Conservation (phyloP, 2,888 invertebrate species). For the Ophonus ardosiacus region DNA sequence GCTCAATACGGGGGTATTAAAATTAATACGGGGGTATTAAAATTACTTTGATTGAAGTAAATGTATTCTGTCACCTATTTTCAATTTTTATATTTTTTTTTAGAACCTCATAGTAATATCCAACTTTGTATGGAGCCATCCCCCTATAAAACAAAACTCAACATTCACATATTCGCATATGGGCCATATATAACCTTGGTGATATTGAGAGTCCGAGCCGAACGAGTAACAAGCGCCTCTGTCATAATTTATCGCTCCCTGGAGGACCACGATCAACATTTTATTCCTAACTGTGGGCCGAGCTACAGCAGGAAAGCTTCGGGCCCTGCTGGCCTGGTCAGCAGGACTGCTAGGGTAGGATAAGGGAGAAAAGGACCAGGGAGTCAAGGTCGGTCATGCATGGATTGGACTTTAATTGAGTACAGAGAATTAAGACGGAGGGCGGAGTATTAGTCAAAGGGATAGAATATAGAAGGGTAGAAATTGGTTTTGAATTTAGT, state of each 20-base stretch:
- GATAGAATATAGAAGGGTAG: too few relatives aligned
- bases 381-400: conserved; percentile 28
- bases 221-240: conserved; percentile 70
- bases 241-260: conserved; percentile 72
- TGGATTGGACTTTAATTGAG: conserved; percentile 29
- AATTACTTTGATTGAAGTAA: too few relatives aligned
- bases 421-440: conserved; percentile 9
- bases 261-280: conserved; percentile 71
- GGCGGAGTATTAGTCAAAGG: not conserved
- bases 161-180: conserved; percentile 29
- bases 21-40: too few relatives aligned
- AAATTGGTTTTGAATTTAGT: too few relatives aligned
- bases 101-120: not conserved
- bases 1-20: too few relatives aligned
- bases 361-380: not conserved
- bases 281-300: conserved; percentile 70
- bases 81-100: too few relatives aligned
- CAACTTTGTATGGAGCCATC: not conserved
- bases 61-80: too few relatives aligned
- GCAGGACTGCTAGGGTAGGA: not conserved
- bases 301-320: conserved; percentile 68
- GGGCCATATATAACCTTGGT: conserved; percentile 5
- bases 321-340: conserved; percentile 9
- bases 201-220: conserved; percentile 48
- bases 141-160: conserved; percentile 21